Base-by-base conservation (phyloP, 2,113 vertebrate genomes). In the Noturus placidus region DNA sequence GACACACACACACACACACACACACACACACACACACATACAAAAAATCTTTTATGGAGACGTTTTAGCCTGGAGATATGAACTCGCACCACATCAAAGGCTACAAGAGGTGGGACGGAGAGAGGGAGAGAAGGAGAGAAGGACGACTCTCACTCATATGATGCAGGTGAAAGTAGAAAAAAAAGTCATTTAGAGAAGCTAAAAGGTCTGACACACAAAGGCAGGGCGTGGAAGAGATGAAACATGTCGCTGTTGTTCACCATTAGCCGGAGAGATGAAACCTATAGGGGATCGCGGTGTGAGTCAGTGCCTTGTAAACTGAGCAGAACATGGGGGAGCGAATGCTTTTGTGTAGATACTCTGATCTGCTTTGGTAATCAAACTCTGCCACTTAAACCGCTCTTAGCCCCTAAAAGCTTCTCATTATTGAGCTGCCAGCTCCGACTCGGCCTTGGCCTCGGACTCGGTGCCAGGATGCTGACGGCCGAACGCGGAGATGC, bases 361-460 rank as follows among this genome's bases (percentile, higher is more conserved):
- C 89, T 87, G 91, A 95, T 95, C 92, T 92, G 92, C 90, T 92
- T 76, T 92, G 79, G 94, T 93, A 94, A 95, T 95, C 94, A 94
- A 95, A 94, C 92, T 91, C 93, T 91, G 90, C 91, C 92, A 93
- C 92, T 94, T 93, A 93, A 91, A 91, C 89, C 86, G 89, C 88
- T 92, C 90, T 90, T 89, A 86, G 54, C 85, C 79, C 69, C 87
- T 89, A 94, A 93, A 94, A 94, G 94, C 91, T 89, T 89, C 88
- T 90, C 84, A 93, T 93, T 93, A 91, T 93, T 92, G 90, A 46
- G 2, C 91, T 92, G 91, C 92, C 92, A 91, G 93, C 92, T 92
- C 84, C 72, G 89, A 87, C 91, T 89, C 78, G 89, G 89, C 90
- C 86, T 83, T 52, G 22, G 35, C 3, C 57, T 70, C 27, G 65